phyloP scores from a whole-genome alignment of 2,113 vertebrate genomes.

The Globicephala melas region DNA sequence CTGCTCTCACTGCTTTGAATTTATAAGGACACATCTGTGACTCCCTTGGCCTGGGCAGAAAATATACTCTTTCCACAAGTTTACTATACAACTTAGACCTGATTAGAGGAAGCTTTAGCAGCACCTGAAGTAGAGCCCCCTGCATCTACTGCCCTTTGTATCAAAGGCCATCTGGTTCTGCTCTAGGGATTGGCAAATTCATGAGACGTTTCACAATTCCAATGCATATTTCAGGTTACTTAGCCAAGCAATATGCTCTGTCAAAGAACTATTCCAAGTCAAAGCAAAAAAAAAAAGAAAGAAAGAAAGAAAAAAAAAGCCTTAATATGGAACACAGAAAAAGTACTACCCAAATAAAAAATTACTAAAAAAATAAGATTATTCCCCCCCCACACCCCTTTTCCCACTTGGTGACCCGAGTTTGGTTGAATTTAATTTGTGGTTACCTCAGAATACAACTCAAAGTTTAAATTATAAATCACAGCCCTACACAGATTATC shows the following conservation, averaged over 20 bases:
- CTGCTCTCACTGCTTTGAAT: conserved; percentile 10
- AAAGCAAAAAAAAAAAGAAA: conserved; percentile 67
- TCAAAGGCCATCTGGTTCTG: conserved; percentile 69
- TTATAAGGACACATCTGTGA: neutral
- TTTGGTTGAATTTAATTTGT: conserved; percentile 75
- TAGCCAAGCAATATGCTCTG: conserved; percentile 65
- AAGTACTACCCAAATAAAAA: conserved; percentile 73
- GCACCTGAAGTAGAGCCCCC: conserved; percentile 60
- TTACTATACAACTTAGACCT: conserved; percentile 28
- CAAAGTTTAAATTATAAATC: conserved; percentile 86
- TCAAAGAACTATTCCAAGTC: conserved; percentile 68
- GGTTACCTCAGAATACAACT: conserved; percentile 77
- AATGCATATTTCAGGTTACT: conserved; percentile 66
- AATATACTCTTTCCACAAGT: neutral
- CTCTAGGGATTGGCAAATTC: conserved; percentile 65
- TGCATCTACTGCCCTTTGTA: conserved; percentile 49
- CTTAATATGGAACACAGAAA: conserved; percentile 63
- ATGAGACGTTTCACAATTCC: conserved; percentile 71
- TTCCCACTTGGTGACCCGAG: conserved; percentile 63
- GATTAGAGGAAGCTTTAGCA: conserved; percentile 56
- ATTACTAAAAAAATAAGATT: conserved; percentile 72
- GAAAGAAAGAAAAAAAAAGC: conserved; percentile 51
- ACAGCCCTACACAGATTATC: conserved; percentile 86
- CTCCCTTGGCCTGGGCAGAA: conserved; percentile 21
- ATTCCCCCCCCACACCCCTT: conserved; percentile 22